Conservation (phyloP, 2,888 invertebrate genomes). For the Unio pictorum region DNA sequence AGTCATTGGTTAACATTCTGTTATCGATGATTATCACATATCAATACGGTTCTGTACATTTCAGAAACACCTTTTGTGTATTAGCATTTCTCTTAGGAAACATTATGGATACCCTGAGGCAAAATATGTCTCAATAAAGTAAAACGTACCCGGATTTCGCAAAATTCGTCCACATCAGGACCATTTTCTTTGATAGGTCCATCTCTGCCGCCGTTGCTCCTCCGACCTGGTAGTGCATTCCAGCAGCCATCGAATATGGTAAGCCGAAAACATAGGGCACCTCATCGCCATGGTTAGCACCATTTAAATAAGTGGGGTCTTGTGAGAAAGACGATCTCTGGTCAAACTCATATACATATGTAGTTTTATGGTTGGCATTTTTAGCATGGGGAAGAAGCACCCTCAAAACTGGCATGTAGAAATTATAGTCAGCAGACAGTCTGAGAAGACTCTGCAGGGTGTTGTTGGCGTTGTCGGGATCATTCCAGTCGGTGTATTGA, state of each 20-base stretch:
- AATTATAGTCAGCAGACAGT: conserved; percentile 34
- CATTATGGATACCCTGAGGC: too few relatives aligned
- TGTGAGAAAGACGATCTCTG: conserved; percentile 84
- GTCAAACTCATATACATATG: conserved; percentile 39
- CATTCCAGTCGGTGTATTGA: conserved; percentile 35
- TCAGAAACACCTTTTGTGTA: too few relatives aligned
- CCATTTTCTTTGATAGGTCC: conserved; percentile 86
- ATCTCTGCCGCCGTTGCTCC: conserved; percentile 88
- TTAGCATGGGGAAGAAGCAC: conserved; percentile 22
- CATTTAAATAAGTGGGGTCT: conserved; percentile 93
- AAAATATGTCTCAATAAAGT: too few relatives aligned
- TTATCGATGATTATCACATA: too few relatives aligned
- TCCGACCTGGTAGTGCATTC: conserved; percentile 85
- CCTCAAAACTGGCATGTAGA: conserved; percentile 30
- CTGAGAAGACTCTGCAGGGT: conserved; percentile 23
- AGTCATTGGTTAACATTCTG: too few relatives aligned
- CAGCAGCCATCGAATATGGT: conserved; percentile 66
- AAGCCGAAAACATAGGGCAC: conserved; percentile 91
- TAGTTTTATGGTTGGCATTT: conserved; percentile 2
- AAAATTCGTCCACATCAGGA: conserved; percentile 96
- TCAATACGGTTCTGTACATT: too few relatives aligned
- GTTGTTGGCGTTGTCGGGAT: conserved; percentile 10
- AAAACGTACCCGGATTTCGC: conserved; percentile 90
- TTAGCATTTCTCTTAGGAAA: too few relatives aligned
- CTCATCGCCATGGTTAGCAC: conserved; percentile 95